Base-by-base conservation (phyloP, 2,888 invertebrate genomes). In the Nemotelus nigrinus region DNA sequence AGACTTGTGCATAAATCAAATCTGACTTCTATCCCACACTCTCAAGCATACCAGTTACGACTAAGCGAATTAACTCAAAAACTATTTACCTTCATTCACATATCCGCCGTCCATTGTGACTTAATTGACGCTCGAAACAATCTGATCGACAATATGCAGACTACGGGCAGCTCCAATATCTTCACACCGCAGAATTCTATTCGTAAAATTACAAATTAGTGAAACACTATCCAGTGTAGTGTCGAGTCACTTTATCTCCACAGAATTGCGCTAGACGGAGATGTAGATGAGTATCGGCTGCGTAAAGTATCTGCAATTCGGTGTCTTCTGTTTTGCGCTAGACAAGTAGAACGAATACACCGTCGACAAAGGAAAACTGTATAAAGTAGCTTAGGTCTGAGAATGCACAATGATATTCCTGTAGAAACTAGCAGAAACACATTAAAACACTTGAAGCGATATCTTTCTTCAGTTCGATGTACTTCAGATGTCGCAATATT, bases 51-150 rank as follows among this genome's bases (percentile, higher is more conserved):
- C 68, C 39, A 68, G 50, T 68, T 68, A 48, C 4, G 39, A 3
- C 43, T 3, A 41, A 41, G 63, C n/a, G 39, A 68, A 68, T 50
- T n/a, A 50, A 50, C 7, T 5, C 39, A 68, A 10, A 76, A 68
- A 6, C 43, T 25, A 10, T 10, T 41, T 83, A 86, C 86, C 86
- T 86, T 86, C 86, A 81, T 86, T 86, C 81, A 86, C 85, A 81
- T 86, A 86, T 82, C 86, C 86, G 81, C 86, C 85, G 80, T 86
- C 86, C 86, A 86, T 86, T 82, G 84, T 86, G 57, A 41, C 53
- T 50, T 7, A 8, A 7, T 47, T 10, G 65, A 45, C 44, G 3
- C 44, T 65, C 47, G 44, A 25, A 10, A n/a, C 7, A 65, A 65
- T 65, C 47, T 65, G 4, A 45, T 25, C 63, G 10, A 63, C 43